phyloP scores from a whole-genome alignment of 2,113 vertebrate genomes.

The Hydropotes inermis region DNA sequence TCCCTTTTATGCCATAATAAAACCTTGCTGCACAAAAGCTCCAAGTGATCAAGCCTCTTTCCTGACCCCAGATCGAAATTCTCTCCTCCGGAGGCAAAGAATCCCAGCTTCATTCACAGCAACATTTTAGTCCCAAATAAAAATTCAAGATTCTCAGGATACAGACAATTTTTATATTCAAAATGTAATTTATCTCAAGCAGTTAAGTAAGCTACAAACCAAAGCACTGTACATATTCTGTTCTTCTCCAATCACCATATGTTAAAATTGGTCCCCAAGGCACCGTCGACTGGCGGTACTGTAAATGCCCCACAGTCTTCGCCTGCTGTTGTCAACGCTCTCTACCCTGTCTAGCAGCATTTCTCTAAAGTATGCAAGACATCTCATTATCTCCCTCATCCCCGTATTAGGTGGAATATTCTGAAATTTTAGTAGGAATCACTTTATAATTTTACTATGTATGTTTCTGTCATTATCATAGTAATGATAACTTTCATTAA shows the following conservation, averaged over 20 bases:
- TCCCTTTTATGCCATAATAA: neutral
- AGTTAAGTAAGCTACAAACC: neutral
- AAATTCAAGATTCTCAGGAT: neutral
- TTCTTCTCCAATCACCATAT: neutral
- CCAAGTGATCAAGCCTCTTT: neutral
- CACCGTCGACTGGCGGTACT: neutral
- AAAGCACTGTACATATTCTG: neutral
- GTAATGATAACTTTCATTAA: neutral
- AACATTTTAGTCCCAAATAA: neutral
- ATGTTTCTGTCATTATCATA: neutral
- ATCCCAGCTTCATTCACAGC: neutral
- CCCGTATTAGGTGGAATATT: neutral
- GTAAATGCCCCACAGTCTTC: too few relatives aligned
- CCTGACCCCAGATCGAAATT: neutral
- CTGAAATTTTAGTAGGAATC: neutral
- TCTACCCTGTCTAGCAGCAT: neutral
- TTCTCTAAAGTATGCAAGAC: neutral
- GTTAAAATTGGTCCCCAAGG: neutral
- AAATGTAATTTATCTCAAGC: neutral
- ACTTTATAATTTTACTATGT: neutral
- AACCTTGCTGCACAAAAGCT: neutral
- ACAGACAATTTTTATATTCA: neutral
- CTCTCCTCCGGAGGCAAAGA: rapidly evolving
- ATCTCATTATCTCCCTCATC: neutral
- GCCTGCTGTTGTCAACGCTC: neutral